Evolutionary conservation across 2,888 invertebrate species (phyloP), one percentile per base, ranked within the genome.

Genomic region (Meliscaeva auricollis): DNA sequence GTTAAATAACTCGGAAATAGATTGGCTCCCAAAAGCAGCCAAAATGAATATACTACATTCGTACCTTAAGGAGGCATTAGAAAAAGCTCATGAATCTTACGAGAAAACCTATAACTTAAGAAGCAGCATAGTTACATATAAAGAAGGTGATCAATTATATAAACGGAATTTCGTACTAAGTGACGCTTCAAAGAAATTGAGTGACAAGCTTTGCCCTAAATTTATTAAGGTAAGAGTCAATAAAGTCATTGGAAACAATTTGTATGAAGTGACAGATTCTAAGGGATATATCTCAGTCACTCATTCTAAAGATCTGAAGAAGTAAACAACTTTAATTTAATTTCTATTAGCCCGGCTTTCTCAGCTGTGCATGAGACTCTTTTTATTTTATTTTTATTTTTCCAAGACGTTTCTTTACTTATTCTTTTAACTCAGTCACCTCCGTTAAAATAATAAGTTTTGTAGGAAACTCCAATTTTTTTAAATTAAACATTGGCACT

Each of bases 341-440:
- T 32, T 32, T 32, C 32, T 32, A 6, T 32, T 32, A 13, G 20
- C 50, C 50, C 50, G 50, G 50, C 50, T 9, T 20, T 0, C 22
- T 22, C 22, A 22, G 22, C 22, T 50, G 22, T 22, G 50, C 11
- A 20, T 50, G 50, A 50, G 50, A 50, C 22, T n/a, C n/a, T n/a
- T n/a, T n/a, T n/a, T n/a, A n/a, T n/a, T n/a, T n/a, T n/a, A 22
- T 17, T 50, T 50, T 17, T 22, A 8, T 20, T 50, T 20, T 20
- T 22, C 8, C 17, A 50, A 50, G 7, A 17, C 5, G 17, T 50
- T 50, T 8, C 50, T 17, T 8, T 50, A 20, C 50, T 50, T 50
- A 50, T 50, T 50, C 22, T 50, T 50, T 50, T 50, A 50, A 50
- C 50, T 8, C 50, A 50, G 20, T 17, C 2, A n/a, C 17, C 50